phyloP scores from a whole-genome alignment of 2,113 vertebrate species.

The Amphiprion ocellaris region DNA sequence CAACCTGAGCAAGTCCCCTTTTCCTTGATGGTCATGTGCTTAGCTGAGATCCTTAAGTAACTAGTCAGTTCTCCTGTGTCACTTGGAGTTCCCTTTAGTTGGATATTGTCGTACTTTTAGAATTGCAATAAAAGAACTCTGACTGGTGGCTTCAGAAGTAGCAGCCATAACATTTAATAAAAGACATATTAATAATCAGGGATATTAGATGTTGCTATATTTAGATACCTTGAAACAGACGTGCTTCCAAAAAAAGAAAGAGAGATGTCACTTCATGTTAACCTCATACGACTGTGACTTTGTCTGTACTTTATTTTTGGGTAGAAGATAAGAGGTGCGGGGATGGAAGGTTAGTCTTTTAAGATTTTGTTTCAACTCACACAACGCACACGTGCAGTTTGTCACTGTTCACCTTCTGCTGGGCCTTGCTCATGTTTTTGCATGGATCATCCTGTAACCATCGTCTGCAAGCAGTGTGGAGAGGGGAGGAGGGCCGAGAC shows the following conservation, averaged over 20 bases:
- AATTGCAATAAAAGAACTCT: conserved; percentile 87
- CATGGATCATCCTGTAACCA: conserved; percentile 89
- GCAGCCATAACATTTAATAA: conserved; percentile 84
- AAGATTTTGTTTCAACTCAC: conserved; percentile 26
- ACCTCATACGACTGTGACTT: conserved; percentile 84
- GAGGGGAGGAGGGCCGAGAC: conserved; percentile 3
- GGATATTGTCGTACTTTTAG: conserved; percentile 62
- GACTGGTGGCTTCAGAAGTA: conserved; percentile 81
- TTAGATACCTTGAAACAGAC: conserved; percentile 80
- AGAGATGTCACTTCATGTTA: conserved; percentile 85
- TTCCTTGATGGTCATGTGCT: conserved; percentile 68
- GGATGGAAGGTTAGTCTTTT: conserved; percentile 16
- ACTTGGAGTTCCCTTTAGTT: conserved; percentile 71
- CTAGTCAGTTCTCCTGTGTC: conserved; percentile 50
- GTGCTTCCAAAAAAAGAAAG: conserved; percentile 87
- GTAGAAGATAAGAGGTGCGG: background rate
- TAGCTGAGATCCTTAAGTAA: conserved; percentile 73
- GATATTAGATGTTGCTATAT: conserved; percentile 84
- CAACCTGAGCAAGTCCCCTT: conserved; percentile 19
- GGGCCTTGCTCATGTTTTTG: conserved; percentile 85
- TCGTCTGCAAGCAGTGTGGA: conserved; percentile 80
- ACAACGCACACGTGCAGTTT: conserved; percentile 37
- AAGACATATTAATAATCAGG: conserved; percentile 86
- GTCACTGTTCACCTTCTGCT: conserved; percentile 52
- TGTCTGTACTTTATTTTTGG: conserved; percentile 70